These are phyloP conservation scores for Macrotus californicus DNA, from an alignment of 2,113 vertebrate genomes.

Conservation along the genomic window DNA sequence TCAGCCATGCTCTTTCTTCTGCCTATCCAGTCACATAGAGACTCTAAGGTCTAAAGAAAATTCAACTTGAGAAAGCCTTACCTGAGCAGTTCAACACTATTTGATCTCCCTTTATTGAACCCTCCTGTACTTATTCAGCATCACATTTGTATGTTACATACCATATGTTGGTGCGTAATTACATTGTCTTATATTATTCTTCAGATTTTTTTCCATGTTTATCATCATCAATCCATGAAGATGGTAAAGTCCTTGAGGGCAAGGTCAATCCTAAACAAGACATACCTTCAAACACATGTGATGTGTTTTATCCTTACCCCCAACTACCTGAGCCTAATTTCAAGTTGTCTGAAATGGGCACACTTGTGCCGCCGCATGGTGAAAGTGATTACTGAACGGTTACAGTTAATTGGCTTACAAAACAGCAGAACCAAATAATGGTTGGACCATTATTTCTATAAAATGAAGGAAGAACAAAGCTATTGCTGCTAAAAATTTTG, in stretches of 20 bases:
- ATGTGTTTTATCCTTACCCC: not conserved
- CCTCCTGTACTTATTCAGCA: not conserved
- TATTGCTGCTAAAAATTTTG: not conserved
- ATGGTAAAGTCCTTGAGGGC: slow-evolving; percentile 2
- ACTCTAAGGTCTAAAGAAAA: not conserved
- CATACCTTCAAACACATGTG: not conserved
- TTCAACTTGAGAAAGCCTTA: not conserved
- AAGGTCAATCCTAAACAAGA: not conserved
- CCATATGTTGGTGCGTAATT: not conserved
- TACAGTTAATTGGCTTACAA: not conserved
- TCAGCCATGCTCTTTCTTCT: not conserved
- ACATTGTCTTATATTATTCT: not conserved
- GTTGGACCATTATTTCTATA: not conserved
- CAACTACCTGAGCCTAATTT: not conserved
- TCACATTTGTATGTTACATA: not conserved
- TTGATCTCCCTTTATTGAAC: not conserved
- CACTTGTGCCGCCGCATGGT: not conserved
- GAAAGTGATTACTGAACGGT: not conserved
- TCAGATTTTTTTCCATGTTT: not conserved
- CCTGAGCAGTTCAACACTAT: not conserved
- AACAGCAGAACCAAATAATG: slow-evolving; percentile 19
- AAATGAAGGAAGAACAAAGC: slow-evolving; percentile 6
- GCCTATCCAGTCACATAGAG: not conserved
- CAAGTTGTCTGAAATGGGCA: not conserved
- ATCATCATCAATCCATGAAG: not conserved